phyloP scores from a whole-genome alignment of 2,888 invertebrate genomes.

The Ichneumoninae sp. region DNA sequence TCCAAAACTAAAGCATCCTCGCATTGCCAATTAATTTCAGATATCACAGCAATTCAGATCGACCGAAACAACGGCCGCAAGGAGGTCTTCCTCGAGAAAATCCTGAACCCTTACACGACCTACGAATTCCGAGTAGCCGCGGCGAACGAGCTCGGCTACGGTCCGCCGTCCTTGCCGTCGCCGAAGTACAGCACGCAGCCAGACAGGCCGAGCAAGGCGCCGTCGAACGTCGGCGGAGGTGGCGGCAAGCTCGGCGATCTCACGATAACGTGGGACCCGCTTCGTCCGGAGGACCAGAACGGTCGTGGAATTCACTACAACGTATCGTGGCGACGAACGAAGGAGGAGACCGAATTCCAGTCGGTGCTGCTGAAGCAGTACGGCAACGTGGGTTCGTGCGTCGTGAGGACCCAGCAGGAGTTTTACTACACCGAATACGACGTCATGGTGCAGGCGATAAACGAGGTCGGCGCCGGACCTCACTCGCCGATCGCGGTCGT shows the following conservation, averaged over 20 bases:
- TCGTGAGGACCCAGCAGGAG: slow-evolving; percentile 90
- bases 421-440: slow-evolving; percentile 94
- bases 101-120: slow-evolving; percentile 93
- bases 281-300: slow-evolving; percentile 92
- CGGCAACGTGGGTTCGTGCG: slow-evolving; percentile 92
- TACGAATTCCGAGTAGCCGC: slow-evolving; percentile 96
- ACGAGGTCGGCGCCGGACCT: slow-evolving; percentile 93
- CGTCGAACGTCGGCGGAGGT: slow-evolving; percentile 94
- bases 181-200: slow-evolving; percentile 94
- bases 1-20: slow-evolving; percentile 1
- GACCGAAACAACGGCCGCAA: slow-evolving; percentile 92
- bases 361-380: slow-evolving; percentile 89
- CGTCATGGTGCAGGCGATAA: slow-evolving; percentile 93
- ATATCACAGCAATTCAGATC: slow-evolving; percentile 88
- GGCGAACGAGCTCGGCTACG: slow-evolving; percentile 93
- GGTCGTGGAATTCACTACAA: slow-evolving; percentile 96
- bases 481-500: slow-evolving; percentile 91
- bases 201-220: slow-evolving; percentile 91
- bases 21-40: slow-evolving; percentile 68
- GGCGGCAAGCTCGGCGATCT: slow-evolving; percentile 98
- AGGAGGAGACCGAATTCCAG: slow-evolving; percentile 91
- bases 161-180: slow-evolving; percentile 92
- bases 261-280: slow-evolving; percentile 94
- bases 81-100: slow-evolving; percentile 89
- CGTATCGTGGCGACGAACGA: slow-evolving; percentile 93